Evolutionary conservation across 2,797 vertebrate genomes (phyloP).

Genomic region (Ptychobarbus kaznakovi): DNA sequence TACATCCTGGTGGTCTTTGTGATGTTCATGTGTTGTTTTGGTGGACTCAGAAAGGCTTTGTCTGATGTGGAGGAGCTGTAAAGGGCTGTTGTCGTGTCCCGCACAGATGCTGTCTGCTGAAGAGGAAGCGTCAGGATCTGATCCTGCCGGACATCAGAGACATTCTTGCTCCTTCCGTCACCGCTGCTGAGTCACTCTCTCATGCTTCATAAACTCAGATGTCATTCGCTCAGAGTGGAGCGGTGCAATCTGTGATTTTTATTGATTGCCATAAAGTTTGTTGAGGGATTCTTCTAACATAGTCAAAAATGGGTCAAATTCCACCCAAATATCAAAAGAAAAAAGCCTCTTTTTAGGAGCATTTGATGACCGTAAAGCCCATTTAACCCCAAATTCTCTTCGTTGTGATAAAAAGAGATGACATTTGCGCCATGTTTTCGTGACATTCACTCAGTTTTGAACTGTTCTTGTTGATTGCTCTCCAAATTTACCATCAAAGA

Average conservation of each 20-base stretch:
- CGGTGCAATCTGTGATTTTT: not conserved
- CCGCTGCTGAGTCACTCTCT: not conserved
- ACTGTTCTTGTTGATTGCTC: no score
- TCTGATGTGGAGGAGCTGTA: not conserved
- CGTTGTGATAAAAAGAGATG: not conserved
- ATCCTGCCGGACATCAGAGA: not conserved
- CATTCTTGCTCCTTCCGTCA: not conserved
- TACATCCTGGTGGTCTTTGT: not conserved
- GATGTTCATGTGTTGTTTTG: not conserved
- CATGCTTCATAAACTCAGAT: not conserved
- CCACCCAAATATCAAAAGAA: not conserved
- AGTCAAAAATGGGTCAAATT: not conserved
- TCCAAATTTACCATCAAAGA: not conserved
- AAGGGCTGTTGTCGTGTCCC: not conserved
- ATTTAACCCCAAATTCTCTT: not conserved
- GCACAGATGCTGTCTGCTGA: no score
- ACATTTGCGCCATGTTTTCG: not conserved
- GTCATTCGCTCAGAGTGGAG: not conserved
- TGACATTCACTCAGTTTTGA: no score
- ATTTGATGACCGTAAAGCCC: not conserved
- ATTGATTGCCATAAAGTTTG: not conserved
- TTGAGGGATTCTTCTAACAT: not conserved
- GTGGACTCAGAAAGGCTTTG: not conserved
- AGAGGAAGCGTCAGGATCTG: constrained; percentile 4
- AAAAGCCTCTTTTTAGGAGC: not conserved